Conservation (phyloP, 2,888 invertebrate genomes). For the Panopea generosa region DNA sequence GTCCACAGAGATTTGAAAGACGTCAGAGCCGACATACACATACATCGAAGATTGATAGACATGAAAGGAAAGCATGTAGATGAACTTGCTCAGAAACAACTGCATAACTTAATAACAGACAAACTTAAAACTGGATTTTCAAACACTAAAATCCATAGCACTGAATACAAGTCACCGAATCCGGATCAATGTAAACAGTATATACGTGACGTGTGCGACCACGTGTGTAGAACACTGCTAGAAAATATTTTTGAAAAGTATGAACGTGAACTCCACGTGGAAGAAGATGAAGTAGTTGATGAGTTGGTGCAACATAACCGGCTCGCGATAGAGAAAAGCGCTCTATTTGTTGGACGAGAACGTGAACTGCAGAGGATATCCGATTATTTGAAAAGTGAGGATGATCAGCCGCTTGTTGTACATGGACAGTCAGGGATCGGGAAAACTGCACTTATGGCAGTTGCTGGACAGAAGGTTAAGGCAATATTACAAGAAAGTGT, state of each 20-base stretch:
- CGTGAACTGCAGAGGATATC: conserved; percentile 20
- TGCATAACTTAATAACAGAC: background rate
- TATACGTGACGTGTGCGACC: conserved; percentile 19
- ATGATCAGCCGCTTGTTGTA: conserved; percentile 66
- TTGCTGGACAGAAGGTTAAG: conserved; percentile 9
- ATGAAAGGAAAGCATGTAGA: conserved; percentile 15
- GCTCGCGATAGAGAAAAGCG: conserved; percentile 26
- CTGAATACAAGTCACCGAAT: too few species aligned
- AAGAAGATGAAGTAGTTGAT: conserved; percentile 12
- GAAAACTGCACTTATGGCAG: conserved; percentile 78
- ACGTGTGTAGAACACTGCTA: conserved; percentile 29
- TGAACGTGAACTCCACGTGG: conserved; percentile 1
- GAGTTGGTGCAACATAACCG: conserved; percentile 29
- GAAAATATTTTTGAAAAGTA: conserved; percentile 21
- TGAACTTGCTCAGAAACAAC: conserved; percentile 5
- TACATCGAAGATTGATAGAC: conserved; percentile 6
- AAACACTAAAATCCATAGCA: too few species aligned
- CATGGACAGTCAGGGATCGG: conserved; percentile 76
- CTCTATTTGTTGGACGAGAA: conserved; percentile 27
- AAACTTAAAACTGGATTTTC: too few species aligned
- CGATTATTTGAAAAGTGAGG: conserved; percentile 20
- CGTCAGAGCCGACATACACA: background rate
- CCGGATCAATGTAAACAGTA: too few species aligned
- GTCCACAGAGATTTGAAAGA: conserved; percentile 4
- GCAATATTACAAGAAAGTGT: conserved; percentile 34